Base-by-base conservation (phyloP, 2,888 invertebrate genomes). In the Iselma pallidipennis region DNA sequence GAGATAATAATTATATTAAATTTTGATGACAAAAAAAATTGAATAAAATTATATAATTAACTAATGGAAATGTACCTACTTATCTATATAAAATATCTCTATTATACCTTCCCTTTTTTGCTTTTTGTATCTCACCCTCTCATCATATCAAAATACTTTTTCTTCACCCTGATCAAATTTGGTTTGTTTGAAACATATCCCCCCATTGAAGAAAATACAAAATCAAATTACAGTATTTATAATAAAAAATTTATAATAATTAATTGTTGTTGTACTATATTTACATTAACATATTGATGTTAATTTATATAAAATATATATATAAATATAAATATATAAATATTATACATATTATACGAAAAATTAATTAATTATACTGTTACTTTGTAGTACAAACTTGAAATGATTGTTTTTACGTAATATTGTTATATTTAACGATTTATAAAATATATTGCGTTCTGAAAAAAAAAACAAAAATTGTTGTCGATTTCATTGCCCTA, bases 361-460 rank as follows among this genome's bases (percentile, higher is more conserved):
- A 72, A 66, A 69, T 68, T 7, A 45, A 33, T 12, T 2, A 14
- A 42, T 45, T 70, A 72, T 72, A 74, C 71, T 74, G 75, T 76
- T 77, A 73, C 66, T 77, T 77, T 76, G 71, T 77, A 78, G 78
- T 78, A 79, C 78, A 79, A 79, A 78, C 71, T 70, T 70, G 69
- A 74, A 74, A 74, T 76, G 68, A 75, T 77, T 79, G 77, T 79
- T 79, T 78, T 77, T 78, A 78, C 74, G 76, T 78, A 76, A 73
- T 71, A 78, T 78, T 78, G 78, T 78, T 78, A 78, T 75, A 78
- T 74, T 77, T 78, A 77, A 77, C 74, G 72, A 78, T 79, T 79
- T 79, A 78, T 77, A 79, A 78, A 77, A 78, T 78, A 77, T 74
- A 77, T 73, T 76, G 71, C 73, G 74, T 71, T 74, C 68, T 69